Conservation (phyloP, 2,888 invertebrate species). For the Eucriotettix oculatus region DNA sequence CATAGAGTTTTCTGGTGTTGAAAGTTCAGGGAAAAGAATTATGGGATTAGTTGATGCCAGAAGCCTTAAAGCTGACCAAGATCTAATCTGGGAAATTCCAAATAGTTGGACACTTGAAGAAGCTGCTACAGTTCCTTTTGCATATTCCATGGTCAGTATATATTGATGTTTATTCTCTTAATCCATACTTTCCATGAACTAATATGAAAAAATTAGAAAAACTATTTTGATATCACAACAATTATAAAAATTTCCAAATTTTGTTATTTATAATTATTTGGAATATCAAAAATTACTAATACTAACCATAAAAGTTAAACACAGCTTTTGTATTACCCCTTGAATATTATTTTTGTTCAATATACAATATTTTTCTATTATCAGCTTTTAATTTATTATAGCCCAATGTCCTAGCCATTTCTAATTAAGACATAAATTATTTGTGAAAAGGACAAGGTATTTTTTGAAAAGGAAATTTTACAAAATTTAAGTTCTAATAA, state of each 20-base stretch:
- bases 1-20: conserved; percentile 1
- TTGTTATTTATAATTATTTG: too few relatives aligned
- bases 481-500: too few relatives aligned
- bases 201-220: neutral
- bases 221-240: neutral
- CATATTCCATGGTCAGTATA: conserved; percentile 28
- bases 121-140: conserved; percentile 34
- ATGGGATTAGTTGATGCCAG: neutral
- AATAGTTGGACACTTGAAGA: conserved; percentile 30
- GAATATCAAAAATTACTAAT: too few relatives aligned
- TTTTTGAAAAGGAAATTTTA: too few relatives aligned
- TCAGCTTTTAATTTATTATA: too few relatives aligned
- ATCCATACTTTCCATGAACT: neutral
- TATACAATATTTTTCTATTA: too few relatives aligned
- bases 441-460: too few relatives aligned
- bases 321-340: too few relatives aligned
- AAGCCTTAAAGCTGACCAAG: conserved; percentile 13
- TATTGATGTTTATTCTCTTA: neutral
- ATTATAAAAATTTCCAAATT: neutral
- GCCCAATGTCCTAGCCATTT: too few relatives aligned
- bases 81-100: conserved; percentile 30
- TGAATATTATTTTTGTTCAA: too few relatives aligned
- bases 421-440: too few relatives aligned
- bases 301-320: too few relatives aligned
- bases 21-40: neutral